These are phyloP conservation scores for Monarcha castaneiventris DNA, from an alignment of 2,113 vertebrate genomes.

Conservation along the genomic window DNA sequence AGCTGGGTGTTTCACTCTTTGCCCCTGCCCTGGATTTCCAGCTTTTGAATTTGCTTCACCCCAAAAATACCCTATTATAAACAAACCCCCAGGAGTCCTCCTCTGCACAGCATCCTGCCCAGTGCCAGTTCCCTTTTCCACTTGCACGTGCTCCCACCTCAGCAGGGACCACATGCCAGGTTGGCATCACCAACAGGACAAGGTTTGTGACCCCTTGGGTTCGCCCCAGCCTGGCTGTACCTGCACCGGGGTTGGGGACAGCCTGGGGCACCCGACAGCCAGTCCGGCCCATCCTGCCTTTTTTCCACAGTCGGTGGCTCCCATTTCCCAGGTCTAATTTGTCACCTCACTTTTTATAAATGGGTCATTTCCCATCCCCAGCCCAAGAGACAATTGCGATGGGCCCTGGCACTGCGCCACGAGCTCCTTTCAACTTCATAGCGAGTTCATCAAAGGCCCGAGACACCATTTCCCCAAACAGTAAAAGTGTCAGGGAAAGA, in stretches of 20 bases:
- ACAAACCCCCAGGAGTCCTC: background rate
- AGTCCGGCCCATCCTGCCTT: background rate
- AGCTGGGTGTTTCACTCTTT: background rate
- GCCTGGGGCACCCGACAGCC: background rate
- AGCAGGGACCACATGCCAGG: accelerated
- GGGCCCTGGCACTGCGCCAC: background rate
- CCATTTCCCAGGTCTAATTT: conserved; percentile 41
- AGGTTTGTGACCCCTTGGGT: background rate
- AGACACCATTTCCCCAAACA: conserved; percentile 64
- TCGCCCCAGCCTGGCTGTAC: background rate
- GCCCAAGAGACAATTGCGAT: background rate
- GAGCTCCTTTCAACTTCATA: conserved; percentile 44
- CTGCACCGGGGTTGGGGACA: background rate
- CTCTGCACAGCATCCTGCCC: background rate
- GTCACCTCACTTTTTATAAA: conserved; percentile 37
- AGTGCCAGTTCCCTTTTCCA: background rate
- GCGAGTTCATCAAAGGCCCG: conserved; percentile 54
- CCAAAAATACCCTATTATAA: background rate
- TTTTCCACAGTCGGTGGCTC: background rate
- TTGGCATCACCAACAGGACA: background rate
- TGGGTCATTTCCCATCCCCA: conserved; percentile 54
- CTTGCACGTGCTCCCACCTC: accelerated
- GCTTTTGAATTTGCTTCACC: background rate
- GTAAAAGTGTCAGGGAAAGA: conserved; percentile 67
- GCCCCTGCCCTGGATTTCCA: background rate